Evolutionary conservation across 2,888 invertebrate genomes (phyloP).

Genomic region (Pseudococcus jackbeardsleyi): DNA sequence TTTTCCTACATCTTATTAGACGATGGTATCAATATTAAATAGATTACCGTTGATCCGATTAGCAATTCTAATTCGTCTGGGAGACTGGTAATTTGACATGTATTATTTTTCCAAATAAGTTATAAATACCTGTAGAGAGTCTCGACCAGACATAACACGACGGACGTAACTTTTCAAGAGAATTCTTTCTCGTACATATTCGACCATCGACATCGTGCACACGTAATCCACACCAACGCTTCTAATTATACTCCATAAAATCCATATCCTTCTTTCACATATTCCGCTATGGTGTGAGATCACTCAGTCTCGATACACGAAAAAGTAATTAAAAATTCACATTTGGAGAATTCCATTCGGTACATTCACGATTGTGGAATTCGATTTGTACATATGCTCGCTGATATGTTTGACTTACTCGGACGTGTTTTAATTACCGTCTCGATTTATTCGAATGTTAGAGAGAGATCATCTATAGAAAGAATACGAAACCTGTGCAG

Average conservation of each 20-base stretch:
- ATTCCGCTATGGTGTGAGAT: not conserved
- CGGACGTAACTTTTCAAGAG: not conserved
- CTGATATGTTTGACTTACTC: not conserved
- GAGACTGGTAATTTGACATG: conserved; percentile 27
- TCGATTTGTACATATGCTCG: not conserved
- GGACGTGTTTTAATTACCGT: conserved; percentile 7
- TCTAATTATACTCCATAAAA: not conserved
- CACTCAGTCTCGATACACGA: not conserved
- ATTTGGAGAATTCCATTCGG: not conserved
- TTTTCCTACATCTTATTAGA: conserved; percentile 16
- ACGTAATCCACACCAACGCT: not conserved
- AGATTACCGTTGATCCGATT: not conserved
- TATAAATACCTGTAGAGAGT: not conserved
- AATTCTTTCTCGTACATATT: not conserved
- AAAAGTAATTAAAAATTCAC: conserved; percentile 10
- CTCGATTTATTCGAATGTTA: not conserved
- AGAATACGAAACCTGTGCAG: not conserved
- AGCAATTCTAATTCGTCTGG: conserved; percentile 21
- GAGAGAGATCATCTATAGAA: not conserved
- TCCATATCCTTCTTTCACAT: not conserved
- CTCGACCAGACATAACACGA: not conserved
- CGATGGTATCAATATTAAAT: conserved; percentile 22
- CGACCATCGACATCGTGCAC: not conserved
- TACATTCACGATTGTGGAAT: not conserved
- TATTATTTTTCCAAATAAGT: conserved; percentile 23